Base-by-base conservation (phyloP, 2,797 vertebrate genomes). In the Notoglanidium macrostoma region DNA sequence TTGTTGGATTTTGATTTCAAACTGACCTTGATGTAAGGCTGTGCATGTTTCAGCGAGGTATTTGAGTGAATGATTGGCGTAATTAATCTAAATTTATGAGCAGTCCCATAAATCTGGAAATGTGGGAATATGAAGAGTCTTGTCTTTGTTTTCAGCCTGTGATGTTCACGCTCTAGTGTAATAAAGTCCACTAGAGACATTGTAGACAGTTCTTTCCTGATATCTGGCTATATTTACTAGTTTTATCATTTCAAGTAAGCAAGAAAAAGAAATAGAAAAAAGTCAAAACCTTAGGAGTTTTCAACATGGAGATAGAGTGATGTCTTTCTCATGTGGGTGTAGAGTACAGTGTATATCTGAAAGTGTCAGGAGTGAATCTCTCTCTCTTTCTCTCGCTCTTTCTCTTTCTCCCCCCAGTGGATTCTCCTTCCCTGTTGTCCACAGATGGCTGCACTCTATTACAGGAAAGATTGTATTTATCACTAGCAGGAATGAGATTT, bases 381-480 rank as follows among this genome's bases (percentile, higher is more conserved):
- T 32, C 46, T 76, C 29, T 40, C 29, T 80, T 5, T 51, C 46
- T 29, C 26, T 51, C 14, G 54, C 14, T 19, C 73, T 76, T 7
- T 54, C n/a, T 54, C 7, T 76, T 12, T 76, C 26, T 17, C 8
- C n/a, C 49, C 32, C 7, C 11, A 17, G 59, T 44, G 19, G 32
- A 44, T 61, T 46, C 78, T 61, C 3, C 21, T 61, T 44, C 55
- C 11, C 35, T 61, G 78, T 61, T 44, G 79, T 81, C 59, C 63
- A 35, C 81, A 83, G 81, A 83, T 54, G 63, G 29, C 61, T 83
- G 63, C 81, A 83, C 81, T 35, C 63, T 68, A 68, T 68, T 83
- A 83, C 46, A 67, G 61, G 59, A 83, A 54, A 68, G 44, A 83
- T 70, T 68, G 44, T 83, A 68, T 54, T 65, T 23, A 83, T 83